Evolutionary conservation across 2,113 vertebrate species (phyloP).

Genomic region (Trachemys scripta): DNA sequence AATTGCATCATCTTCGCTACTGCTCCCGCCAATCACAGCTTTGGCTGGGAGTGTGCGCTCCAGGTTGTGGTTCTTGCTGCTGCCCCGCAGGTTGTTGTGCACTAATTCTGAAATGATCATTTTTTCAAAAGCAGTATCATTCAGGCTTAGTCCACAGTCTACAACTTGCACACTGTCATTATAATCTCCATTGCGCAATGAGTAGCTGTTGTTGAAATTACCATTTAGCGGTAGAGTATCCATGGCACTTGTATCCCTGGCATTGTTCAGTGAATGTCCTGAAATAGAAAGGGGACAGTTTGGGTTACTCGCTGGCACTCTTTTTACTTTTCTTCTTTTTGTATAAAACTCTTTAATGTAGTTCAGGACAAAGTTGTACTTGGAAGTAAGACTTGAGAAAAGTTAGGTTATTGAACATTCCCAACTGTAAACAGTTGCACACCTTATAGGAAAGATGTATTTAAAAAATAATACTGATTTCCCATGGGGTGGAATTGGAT

Average conservation of each 20-base stretch:
- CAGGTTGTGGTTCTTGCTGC: constrained; percentile 91
- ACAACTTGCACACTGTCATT: constrained; percentile 93
- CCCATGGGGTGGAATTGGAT: constrained; percentile 52
- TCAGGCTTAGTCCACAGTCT: constrained; percentile 98
- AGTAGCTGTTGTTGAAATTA: constrained; percentile 99
- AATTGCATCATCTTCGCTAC: constrained; percentile 92
- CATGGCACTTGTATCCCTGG: constrained; percentile 99
- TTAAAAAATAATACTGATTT: constrained; percentile 62
- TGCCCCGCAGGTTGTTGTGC: constrained; percentile 97
- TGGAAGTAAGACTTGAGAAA: constrained; percentile 73
- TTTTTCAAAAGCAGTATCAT: constrained; percentile 98
- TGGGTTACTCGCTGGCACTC: constrained; percentile 49
- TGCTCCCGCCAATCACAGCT: constrained; percentile 88
- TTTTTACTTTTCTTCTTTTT: background rate
- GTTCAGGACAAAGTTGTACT: constrained; percentile 93
- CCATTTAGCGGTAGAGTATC: constrained; percentile 99
- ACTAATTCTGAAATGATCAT: constrained; percentile 99
- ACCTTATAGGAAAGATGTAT: constrained; percentile 75
- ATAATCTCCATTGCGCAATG: constrained; percentile 96
- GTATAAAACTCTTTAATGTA: constrained; percentile 89
- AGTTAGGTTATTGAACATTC: constrained; percentile 77
- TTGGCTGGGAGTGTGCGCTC: constrained; percentile 90
- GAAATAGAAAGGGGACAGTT: constrained; percentile 80
- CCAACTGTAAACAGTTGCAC: constrained; percentile 76
- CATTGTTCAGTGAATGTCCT: constrained; percentile 99